phyloP scores from a whole-genome alignment of 2,113 vertebrate genomes.

The Entomyzon cyanotis region DNA sequence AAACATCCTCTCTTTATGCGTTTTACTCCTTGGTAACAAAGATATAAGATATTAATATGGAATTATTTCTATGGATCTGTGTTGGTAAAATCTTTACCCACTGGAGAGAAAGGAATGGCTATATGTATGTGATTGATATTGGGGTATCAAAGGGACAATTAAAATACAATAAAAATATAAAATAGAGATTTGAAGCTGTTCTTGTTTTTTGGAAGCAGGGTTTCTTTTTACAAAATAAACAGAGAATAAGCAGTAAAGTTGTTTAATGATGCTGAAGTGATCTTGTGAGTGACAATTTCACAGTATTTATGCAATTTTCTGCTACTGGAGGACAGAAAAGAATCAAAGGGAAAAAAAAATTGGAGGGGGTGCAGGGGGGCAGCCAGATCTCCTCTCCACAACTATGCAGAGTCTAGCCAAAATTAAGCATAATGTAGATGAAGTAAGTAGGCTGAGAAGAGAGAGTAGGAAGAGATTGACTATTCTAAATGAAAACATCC shows the following conservation, averaged over 20 bases:
- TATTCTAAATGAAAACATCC: not conserved
- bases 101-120: not conserved
- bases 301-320: not conserved
- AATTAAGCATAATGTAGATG: not conserved
- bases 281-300: not conserved
- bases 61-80: not conserved
- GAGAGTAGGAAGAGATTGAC: not conserved
- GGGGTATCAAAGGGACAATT: not conserved
- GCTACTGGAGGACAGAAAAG: not conserved
- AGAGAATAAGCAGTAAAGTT: not conserved
- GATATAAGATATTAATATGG: not conserved
- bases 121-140: not conserved
- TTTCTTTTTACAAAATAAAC: not conserved
- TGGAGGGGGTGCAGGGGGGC: fast-evolving
- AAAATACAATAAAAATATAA: not conserved
- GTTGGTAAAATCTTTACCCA: not conserved
- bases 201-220: fast-evolving
- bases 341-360: not conserved
- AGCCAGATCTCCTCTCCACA: not conserved
- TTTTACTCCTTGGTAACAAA: not conserved
- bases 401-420: not conserved
- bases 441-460: not conserved
- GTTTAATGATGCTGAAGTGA: fast-evolving
- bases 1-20: not conserved
- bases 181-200: not conserved